A percentile compares a stretch with the other conserved stretches of the same genome.
Conservation (phyloP, 2,113 vertebrate genomes). For the Nothobranchius kuhntae region DNA sequence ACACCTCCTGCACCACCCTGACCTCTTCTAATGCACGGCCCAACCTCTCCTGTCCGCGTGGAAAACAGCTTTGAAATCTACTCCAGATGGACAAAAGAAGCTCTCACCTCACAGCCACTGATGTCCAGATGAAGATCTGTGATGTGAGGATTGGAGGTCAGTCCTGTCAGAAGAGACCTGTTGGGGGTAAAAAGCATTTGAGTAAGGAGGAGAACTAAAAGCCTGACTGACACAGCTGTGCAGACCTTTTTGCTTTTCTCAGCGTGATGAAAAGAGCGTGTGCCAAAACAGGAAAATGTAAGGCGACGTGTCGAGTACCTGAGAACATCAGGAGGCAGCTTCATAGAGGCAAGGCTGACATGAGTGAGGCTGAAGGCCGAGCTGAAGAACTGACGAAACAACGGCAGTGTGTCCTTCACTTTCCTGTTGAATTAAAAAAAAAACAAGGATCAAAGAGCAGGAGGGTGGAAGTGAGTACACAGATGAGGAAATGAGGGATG, state of each 20-base stretch:
- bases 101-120: slow-evolving; percentile 85
- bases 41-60: no score
- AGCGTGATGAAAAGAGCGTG: slow-evolving; percentile 30
- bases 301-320: slow-evolving; percentile 69
- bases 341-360: slow-evolving; percentile 83
- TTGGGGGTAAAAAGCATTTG: neutral
- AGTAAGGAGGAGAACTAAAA: neutral
- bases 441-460: slow-evolving; percentile 10
- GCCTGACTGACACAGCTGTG: neutral
- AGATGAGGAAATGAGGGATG: slow-evolving; percentile 11
- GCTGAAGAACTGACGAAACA: slow-evolving; percentile 88
- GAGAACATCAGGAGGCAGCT: slow-evolving; percentile 84
- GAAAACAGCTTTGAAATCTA: neutral
- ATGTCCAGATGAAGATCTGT: slow-evolving; percentile 85
- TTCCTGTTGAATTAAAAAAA: slow-evolving; percentile 71
- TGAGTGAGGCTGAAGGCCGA: slow-evolving; percentile 84
- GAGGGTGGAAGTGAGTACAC: neutral
- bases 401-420: slow-evolving; percentile 81
- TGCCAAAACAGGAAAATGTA: neutral
- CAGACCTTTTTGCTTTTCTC: neutral
- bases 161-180: slow-evolving; percentile 82
- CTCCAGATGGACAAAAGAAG: neutral
- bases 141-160: slow-evolving; percentile 86
- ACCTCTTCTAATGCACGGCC: neutral
- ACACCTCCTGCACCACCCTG: neutral